These are phyloP conservation scores for Pseudomyrmex pallidus DNA, from an alignment of 1,140 invertebrate species.

Conservation along the genomic window DNA sequence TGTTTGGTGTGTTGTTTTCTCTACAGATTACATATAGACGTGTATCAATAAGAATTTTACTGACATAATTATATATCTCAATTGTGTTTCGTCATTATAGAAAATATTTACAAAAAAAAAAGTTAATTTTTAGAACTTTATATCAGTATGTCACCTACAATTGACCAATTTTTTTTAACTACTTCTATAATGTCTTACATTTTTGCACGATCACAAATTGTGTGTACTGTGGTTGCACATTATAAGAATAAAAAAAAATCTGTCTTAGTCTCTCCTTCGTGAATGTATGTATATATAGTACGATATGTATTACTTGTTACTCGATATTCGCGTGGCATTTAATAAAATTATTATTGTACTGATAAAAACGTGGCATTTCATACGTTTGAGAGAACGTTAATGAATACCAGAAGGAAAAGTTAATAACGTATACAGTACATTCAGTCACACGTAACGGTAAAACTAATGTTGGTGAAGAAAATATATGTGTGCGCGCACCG, in stretches of 20 bases:
- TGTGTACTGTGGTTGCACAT: no score
- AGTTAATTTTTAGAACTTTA: not conserved
- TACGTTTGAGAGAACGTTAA: constrained; percentile 14
- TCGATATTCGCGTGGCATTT: not conserved
- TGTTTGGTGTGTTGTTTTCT: constrained; percentile 1
- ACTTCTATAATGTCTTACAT: no score
- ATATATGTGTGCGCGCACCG: constrained; percentile 14
- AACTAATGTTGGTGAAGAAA: constrained; percentile 49
- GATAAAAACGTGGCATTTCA: constrained; percentile 40
- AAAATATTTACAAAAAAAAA: not conserved
- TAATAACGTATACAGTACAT: constrained; percentile 24
- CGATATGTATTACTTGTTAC: no score
- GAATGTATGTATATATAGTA: no score
- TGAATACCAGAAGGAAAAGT: constrained; percentile 34
- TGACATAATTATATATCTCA: not conserved
- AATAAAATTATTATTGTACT: no score
- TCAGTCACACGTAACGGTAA: constrained; percentile 70
- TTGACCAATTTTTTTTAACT: not conserved
- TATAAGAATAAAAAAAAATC: no score
- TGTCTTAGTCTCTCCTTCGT: no score
- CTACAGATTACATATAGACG: not conserved
- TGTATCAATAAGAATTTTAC: not conserved
- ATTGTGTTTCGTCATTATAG: not conserved
- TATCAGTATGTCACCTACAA: not conserved
- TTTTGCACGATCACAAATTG: no score